phyloP scores from a whole-genome alignment of 2,797 vertebrate species.

The Galago senegalensis region DNA sequence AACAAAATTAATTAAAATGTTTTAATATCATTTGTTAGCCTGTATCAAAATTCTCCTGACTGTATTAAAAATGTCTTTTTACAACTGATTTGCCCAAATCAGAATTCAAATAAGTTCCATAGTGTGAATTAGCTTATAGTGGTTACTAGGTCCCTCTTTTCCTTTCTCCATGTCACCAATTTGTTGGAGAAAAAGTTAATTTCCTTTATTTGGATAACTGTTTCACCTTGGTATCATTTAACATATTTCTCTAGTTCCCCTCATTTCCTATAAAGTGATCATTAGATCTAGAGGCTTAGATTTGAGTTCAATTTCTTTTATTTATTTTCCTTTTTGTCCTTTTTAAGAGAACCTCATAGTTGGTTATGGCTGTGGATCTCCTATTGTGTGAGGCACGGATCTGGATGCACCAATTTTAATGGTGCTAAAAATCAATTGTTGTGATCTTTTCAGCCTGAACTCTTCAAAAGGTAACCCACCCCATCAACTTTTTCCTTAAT shows the following conservation, averaged over 20 bases:
- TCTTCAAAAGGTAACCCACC: not conserved
- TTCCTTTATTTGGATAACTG: not conserved
- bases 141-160: not conserved
- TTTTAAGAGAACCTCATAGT: not conserved
- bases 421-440: not conserved
- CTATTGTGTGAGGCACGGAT: not conserved
- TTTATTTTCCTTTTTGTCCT: not conserved
- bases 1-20: not conserved
- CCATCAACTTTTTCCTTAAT: not conserved
- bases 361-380: not conserved
- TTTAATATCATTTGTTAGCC: not conserved
- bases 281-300: not conserved
- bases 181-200: not conserved
- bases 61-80: not conserved
- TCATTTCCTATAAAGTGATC: not conserved
- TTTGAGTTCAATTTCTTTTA: not conserved
- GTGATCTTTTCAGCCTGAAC: not conserved
- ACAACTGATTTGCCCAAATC: not conserved
- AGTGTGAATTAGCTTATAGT: not conserved
- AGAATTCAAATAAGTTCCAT: not conserved
- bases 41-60: not conserved
- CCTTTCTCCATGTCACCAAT: not conserved
- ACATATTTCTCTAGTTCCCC: not conserved
- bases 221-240: not conserved
- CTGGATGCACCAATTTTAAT: not conserved